These are phyloP conservation scores for Anneissia japonica DNA, from an alignment of 35 echinoderm and acorn worm species.

Conservation along the genomic window DNA sequence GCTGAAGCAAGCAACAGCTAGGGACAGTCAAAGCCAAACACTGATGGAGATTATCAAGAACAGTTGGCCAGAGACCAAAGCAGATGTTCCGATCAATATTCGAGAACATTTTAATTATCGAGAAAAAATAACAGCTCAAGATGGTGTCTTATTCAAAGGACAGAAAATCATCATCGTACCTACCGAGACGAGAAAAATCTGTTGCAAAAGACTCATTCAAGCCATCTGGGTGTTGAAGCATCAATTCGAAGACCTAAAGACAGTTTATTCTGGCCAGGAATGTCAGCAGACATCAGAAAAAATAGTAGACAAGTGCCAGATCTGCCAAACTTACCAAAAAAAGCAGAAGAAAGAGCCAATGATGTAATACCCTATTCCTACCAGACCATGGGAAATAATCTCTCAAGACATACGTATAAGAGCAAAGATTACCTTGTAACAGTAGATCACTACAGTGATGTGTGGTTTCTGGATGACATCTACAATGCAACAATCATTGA, in stretches of 20 bases:
- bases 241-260: slow-evolving; percentile 43
- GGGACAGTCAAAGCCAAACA: slow-evolving; percentile 14
- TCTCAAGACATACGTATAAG: slow-evolving; percentile 24
- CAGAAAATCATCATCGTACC: slow-evolving; percentile 37
- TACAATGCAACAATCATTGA: slow-evolving; percentile 17
- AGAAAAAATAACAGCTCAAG: slow-evolving; percentile 59
- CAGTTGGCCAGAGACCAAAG: slow-evolving; percentile 38
- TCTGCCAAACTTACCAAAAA: slow-evolving; percentile 16
- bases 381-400: slow-evolving; percentile 38
- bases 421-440: slow-evolving; percentile 50
- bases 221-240: slow-evolving; percentile 51
- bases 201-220: slow-evolving; percentile 5
- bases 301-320: slow-evolving; percentile 18
- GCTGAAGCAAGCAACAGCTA: slow-evolving; percentile 6
- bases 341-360: slow-evolving; percentile 55
- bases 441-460: slow-evolving; percentile 48
- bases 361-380: slow-evolving; percentile 34
- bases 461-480: slow-evolving; percentile 43
- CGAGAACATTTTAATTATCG: slow-evolving; percentile 29
- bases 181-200: slow-evolving; percentile 13
- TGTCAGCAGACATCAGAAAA: slow-evolving; percentile 35
- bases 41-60: slow-evolving; percentile 14
- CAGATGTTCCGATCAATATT: slow-evolving; percentile 16
- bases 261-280: slow-evolving; percentile 50
- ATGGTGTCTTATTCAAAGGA: slow-evolving; percentile 28